Percentiles rank a stretch among this genome's conserved stretches.
phyloP scores from a whole-genome alignment of 1,140 invertebrate species.

The Pseudomyrmex flavicornis region DNA sequence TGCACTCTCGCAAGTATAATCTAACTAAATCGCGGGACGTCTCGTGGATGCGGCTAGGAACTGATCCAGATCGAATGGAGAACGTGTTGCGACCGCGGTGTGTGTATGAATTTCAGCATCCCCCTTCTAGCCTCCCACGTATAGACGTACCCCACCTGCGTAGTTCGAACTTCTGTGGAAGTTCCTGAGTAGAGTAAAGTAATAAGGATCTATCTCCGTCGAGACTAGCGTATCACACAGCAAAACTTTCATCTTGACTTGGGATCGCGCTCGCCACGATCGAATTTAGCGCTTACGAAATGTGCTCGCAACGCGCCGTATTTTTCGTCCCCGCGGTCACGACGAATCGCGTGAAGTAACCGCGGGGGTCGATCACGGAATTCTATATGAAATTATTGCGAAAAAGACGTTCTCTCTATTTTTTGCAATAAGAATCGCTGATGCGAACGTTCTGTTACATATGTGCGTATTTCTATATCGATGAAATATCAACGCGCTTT shows the following conservation, averaged over 20 bases:
- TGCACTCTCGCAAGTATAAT: background rate
- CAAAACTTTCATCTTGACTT: conserved; percentile 71
- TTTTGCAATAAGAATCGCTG: no score
- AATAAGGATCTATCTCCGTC: conserved; percentile 14
- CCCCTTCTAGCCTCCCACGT: conserved; percentile 68
- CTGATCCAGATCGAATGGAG: conserved; percentile 79
- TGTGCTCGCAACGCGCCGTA: conserved; percentile 4
- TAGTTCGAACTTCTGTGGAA: conserved; percentile 47
- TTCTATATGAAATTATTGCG: background rate
- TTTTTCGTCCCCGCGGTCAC: conserved; percentile 28
- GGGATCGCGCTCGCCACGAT: conserved; percentile 14
- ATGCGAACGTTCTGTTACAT: no score
- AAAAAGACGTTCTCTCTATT: no score
- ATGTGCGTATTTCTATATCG: no score
- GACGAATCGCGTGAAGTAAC: background rate
- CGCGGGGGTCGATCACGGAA: background rate
- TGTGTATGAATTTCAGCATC: conserved; percentile 72
- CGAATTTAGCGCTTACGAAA: conserved; percentile 6
- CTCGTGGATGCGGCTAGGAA: conserved; percentile 71
- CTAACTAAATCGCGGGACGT: background rate
- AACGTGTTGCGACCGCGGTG: conserved; percentile 76
- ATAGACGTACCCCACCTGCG: conserved; percentile 75
- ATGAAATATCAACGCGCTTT: background rate
- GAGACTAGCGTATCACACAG: conserved; percentile 62
- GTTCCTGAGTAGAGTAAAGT: conserved; percentile 33